Conservation (phyloP, 2,797 vertebrate genomes). For the Lacerta agilis region DNA sequence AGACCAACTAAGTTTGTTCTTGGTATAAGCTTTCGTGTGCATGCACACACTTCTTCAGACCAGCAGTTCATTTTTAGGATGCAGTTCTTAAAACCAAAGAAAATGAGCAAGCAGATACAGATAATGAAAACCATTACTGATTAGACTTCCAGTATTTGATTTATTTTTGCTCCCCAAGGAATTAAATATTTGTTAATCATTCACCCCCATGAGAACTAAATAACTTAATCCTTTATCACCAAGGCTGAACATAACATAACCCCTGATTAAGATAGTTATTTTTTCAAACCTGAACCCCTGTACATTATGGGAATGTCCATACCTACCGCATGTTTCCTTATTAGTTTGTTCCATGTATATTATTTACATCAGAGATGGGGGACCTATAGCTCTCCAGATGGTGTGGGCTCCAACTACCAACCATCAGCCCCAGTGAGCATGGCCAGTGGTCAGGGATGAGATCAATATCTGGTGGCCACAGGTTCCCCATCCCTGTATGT, state of each 20-base stretch:
- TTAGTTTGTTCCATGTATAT: background rate
- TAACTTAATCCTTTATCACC: background rate
- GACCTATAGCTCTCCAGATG: too few relatives aligned
- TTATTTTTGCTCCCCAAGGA: constrained; percentile 9
- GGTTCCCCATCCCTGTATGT: background rate
- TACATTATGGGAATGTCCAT: background rate
- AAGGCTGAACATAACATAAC: background rate
- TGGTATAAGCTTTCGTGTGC: too few relatives aligned
- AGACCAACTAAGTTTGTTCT: too few relatives aligned
- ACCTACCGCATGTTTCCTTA: background rate
- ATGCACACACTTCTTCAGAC: too few relatives aligned
- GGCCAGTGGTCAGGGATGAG: background rate
- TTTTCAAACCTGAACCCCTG: background rate
- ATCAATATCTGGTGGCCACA: background rate
- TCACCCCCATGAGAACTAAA: background rate
- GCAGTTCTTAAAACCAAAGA: constrained; percentile 17
- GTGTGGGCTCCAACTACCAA: background rate
- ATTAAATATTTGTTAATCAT: background rate
- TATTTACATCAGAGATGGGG: background rate
- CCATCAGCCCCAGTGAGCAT: background rate
- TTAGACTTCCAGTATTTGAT: background rate
- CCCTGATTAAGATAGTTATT: background rate
- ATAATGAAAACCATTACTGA: constrained; percentile 2
- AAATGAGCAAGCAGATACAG: background rate
- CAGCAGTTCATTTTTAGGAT: background rate